Evolutionary conservation across 2,888 invertebrate genomes (phyloP).

Genomic region (Cosmopolites sordidus): DNA sequence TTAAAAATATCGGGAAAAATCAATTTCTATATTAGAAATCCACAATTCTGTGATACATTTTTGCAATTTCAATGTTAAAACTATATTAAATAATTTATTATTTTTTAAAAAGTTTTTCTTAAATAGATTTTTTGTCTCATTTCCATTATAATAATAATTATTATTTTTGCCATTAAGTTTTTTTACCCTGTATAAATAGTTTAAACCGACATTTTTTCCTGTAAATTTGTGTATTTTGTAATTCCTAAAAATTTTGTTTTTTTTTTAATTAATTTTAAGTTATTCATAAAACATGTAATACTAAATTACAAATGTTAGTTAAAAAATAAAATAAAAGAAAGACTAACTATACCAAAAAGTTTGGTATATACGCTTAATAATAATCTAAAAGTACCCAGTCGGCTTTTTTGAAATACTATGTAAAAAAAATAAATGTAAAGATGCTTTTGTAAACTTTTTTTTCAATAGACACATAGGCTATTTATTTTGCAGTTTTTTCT

Average conservation of each 20-base stretch:
- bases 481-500: conserved; percentile 3
- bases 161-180: conserved; percentile 2
- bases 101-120: conserved; percentile 9
- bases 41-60: conserved; percentile 17
- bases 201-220: not conserved
- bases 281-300: not conserved
- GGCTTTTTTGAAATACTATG: conserved; percentile 28
- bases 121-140: not conserved
- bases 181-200: conserved; percentile 1
- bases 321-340: conserved; percentile 35
- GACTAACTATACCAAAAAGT: conserved; percentile 37
- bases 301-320: conserved; percentile 12
- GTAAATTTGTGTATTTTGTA: not conserved
- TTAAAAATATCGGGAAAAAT: not conserved
- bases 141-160: not conserved
- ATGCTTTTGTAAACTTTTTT: conserved; percentile 6
- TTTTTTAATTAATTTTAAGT: conserved; percentile 1
- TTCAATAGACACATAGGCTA: conserved; percentile 1
- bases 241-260: not conserved
- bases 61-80: conserved; percentile 20
- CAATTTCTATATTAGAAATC: conserved; percentile 1
- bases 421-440: conserved; percentile 17
- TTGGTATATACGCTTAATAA: conserved; percentile 39
- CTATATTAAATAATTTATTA: conserved; percentile 18
- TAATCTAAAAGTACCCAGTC: conserved; percentile 31